Evolutionary conservation across 2,888 invertebrate genomes (phyloP).

Genomic region (Clistopyga incitator): DNA sequence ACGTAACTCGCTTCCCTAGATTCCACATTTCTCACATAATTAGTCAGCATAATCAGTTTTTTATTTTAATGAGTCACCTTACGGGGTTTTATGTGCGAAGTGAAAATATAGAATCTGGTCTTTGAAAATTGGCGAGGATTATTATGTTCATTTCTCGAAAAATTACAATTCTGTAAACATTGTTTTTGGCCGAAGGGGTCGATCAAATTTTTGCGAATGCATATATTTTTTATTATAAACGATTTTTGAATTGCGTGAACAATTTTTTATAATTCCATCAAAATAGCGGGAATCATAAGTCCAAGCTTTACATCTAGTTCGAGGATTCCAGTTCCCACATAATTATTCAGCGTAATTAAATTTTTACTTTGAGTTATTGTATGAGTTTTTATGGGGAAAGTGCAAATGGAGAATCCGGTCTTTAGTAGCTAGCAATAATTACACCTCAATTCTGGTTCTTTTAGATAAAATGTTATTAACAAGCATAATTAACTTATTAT

Average conservation of each 20-base stretch:
- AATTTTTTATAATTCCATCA: too few species aligned
- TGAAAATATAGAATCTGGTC: not conserved
- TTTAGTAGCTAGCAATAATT: too few species aligned
- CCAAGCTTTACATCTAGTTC: not conserved
- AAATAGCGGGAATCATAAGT: too few species aligned
- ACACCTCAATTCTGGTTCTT: too few species aligned
- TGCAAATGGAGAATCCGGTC: too few species aligned
- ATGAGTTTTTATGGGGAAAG: not conserved
- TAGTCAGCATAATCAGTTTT: not conserved
- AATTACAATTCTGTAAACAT: not conserved
- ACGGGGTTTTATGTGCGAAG: not conserved
- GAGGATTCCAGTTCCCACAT: not conserved
- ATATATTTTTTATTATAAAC: not conserved
- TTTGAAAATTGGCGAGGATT: not conserved
- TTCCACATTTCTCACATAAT: constrained; percentile 7
- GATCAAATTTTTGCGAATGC: not conserved
- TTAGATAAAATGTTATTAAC: too few species aligned
- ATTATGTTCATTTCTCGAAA: not conserved
- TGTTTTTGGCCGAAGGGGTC: not conserved
- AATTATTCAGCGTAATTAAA: too few species aligned
- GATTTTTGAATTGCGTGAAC: too few species aligned
- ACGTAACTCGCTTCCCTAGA: not conserved
- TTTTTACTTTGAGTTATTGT: not conserved
- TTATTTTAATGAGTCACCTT: not conserved
- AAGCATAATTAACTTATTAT: too few species aligned